A percentile compares a stretch with the other conserved stretches of the same genome.
phyloP scores from a whole-genome alignment of 2,113 vertebrate species.

The Aleadryas rufinucha region DNA sequence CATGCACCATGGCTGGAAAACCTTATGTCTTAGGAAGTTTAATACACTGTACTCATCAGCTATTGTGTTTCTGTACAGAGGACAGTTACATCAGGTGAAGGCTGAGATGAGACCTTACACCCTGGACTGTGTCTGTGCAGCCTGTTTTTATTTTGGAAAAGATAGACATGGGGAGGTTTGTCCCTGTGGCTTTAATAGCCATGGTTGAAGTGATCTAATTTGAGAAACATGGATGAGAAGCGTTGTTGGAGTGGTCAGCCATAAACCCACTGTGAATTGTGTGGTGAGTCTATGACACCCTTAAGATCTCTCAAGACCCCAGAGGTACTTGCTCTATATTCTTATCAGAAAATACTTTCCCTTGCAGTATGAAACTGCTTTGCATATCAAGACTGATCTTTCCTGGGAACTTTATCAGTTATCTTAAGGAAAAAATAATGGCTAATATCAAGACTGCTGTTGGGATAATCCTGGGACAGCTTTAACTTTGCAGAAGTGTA shows the following conservation, averaged over 20 bases:
- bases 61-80: background rate
- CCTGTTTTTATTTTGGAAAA: background rate
- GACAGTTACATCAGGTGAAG: background rate
- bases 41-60: background rate
- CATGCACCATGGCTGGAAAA: background rate
- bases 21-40: background rate
- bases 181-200: background rate
- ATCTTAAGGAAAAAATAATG: background rate
- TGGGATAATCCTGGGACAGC: background rate
- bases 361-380: background rate
- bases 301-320: background rate
- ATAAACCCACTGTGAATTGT: background rate
- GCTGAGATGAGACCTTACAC: background rate
- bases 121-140: background rate
- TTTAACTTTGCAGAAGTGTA: background rate
- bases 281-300: background rate
- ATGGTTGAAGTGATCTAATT: background rate
- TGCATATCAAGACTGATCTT: background rate
- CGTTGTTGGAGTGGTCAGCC: background rate
- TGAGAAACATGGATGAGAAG: background rate
- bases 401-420: background rate
- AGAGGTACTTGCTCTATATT: background rate
- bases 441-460: background rate
- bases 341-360: background rate
- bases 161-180: background rate